Evolutionary conservation across 2,888 invertebrate genomes (phyloP).

Genomic region (Tanypteryx hageni): DNA sequence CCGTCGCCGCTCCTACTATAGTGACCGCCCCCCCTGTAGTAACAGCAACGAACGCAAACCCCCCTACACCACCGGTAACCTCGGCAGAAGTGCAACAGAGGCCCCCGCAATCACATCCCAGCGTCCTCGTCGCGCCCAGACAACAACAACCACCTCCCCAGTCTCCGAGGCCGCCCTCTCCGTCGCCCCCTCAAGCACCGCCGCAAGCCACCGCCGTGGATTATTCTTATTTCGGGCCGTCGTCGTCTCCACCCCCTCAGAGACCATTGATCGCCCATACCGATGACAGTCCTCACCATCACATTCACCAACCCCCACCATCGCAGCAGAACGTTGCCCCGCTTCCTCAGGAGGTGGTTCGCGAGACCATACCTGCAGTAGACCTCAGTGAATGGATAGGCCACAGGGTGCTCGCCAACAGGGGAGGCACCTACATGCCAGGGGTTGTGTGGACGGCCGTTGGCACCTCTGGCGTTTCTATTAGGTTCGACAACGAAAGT

Average conservation of each 20-base stretch:
- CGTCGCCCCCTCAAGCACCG: slow-evolving; percentile 72
- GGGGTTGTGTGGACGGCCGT: slow-evolving; percentile 89
- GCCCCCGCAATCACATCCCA: slow-evolving; percentile 70
- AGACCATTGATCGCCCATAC: slow-evolving; percentile 59
- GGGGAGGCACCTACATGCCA: slow-evolving; percentile 88
- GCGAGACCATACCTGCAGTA: slow-evolving; percentile 75
- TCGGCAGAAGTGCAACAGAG: slow-evolving; percentile 71
- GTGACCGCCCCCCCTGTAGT: slow-evolving; percentile 34
- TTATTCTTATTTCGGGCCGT: slow-evolving; percentile 76
- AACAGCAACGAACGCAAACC: slow-evolving; percentile 17
- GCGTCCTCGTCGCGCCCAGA: slow-evolving; percentile 68
- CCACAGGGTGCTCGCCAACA: slow-evolving; percentile 93
- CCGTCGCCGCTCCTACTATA: slow-evolving; percentile 26
- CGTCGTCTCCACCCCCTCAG: slow-evolving; percentile 65
- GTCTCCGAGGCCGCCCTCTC: slow-evolving; percentile 67
- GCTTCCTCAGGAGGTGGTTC: slow-evolving; percentile 43
- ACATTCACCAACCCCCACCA: slow-evolving; percentile 64
- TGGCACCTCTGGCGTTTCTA: slow-evolving; percentile 83
- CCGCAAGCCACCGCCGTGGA: slow-evolving; percentile 79
- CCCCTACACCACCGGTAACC: slow-evolving; percentile 72
- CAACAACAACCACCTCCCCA: slow-evolving; percentile 69
- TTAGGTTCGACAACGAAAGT: slow-evolving; percentile 84
- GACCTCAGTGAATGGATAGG: slow-evolving; percentile 96
- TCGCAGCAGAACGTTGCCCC: slow-evolving; percentile 18
- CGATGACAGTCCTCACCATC: slow-evolving; percentile 62